phyloP scores from a whole-genome alignment of 2,797 vertebrate genomes.

The Bryconaethiops microstoma region DNA sequence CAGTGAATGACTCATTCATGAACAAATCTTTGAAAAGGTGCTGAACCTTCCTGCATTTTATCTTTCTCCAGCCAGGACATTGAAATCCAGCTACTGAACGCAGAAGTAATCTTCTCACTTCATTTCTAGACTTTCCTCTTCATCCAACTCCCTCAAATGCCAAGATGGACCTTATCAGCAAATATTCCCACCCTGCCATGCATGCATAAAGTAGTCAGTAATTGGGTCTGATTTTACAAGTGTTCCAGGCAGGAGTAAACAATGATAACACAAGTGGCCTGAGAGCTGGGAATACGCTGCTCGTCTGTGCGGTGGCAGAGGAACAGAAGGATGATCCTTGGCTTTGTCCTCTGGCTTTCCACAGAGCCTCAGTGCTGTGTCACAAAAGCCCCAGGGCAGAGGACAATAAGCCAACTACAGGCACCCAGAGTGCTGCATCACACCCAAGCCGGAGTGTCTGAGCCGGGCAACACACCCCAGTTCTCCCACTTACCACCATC shows the following conservation, averaged over 20 bases:
- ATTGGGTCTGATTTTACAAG: conserved; percentile 53
- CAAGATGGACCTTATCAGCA: conserved; percentile 13
- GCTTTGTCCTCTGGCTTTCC: conserved; percentile 54
- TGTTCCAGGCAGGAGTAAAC: conserved; percentile 45
- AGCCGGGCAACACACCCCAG: conserved; percentile 28
- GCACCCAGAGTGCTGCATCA: conserved; percentile 42
- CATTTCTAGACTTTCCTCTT: conserved; percentile 5
- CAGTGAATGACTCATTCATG: background rate
- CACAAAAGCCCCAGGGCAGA: conserved; percentile 46
- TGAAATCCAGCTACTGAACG: conserved; percentile 1
- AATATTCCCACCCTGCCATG: conserved; percentile 22
- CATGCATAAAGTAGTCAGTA: conserved; percentile 44
- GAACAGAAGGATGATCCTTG: conserved; percentile 52
- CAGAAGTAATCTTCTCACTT: background rate
- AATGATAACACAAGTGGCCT: conserved; percentile 43
- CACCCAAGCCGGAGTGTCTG: conserved; percentile 22
- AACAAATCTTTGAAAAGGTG: background rate
- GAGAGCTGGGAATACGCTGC: conserved; percentile 33
- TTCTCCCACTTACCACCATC: conserved; percentile 44
- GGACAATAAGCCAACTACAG: conserved; percentile 51
- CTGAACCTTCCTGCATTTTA: background rate
- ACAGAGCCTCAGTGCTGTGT: conserved; percentile 45
- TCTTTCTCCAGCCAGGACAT: background rate
- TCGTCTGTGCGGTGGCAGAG: conserved; percentile 31
- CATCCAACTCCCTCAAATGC: conserved; percentile 20